Percentiles rank a stretch among this genome's conserved stretches.
These are phyloP conservation scores for Emydocephalus ijimae DNA, from an alignment of 2,113 vertebrate genomes.

Conservation along the genomic window DNA sequence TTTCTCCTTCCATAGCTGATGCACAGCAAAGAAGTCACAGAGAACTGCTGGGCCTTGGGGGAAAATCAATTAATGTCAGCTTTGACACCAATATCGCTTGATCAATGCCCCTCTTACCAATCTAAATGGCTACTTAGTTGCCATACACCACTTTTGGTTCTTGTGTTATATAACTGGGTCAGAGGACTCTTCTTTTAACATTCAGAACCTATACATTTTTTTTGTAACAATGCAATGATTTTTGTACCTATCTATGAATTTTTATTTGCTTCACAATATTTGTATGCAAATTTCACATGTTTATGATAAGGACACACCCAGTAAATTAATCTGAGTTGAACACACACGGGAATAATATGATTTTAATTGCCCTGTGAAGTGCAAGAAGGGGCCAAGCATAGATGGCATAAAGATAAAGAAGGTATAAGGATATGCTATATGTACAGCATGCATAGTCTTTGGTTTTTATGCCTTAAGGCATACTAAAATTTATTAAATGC, in stretches of 20 bases:
- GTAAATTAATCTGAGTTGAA: not conserved
- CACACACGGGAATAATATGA: not conserved
- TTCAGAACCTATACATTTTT: not conserved
- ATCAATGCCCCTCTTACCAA: not conserved
- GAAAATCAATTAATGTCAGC: not conserved
- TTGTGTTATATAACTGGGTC: not conserved
- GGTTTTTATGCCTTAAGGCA: not conserved
- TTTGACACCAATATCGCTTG: not conserved
- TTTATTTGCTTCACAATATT: not conserved
- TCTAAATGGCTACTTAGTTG: not conserved
- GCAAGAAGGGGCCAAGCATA: not conserved
- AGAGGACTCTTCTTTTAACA: not conserved
- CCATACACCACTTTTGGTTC: not conserved
- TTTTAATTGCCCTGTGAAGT: not conserved
- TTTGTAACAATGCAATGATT: not conserved
- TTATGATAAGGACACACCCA: not conserved
- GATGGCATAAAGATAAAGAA: not conserved
- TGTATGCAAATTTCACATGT: not conserved
- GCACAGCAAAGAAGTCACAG: not conserved
- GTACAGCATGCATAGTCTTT: not conserved
- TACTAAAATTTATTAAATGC: constrained; percentile 47
- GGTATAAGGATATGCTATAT: not conserved
- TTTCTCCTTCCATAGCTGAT: not conserved
- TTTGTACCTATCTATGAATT: not conserved
- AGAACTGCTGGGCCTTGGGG: not conserved